Base-by-base conservation (phyloP, 2,888 invertebrate genomes). In the Digitonthophagus gazella region DNA sequence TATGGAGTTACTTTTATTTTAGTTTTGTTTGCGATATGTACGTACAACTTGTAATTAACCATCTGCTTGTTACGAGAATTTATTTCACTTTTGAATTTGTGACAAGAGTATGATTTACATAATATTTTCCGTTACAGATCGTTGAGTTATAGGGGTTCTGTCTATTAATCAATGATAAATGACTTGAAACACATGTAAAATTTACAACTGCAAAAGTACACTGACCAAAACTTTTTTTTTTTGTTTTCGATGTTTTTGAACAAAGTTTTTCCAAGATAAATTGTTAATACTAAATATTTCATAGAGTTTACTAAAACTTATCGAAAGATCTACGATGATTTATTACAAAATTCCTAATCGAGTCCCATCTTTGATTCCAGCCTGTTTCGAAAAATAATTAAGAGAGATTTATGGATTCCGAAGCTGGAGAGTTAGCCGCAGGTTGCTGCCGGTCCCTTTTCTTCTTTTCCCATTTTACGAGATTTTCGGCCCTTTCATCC, bases 331-430 rank as follows among this genome's bases (percentile, higher is more conserved):
- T 20, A 28, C 14, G 15, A 61, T 68, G 65, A 68, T 68, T 65
- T 68, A 68, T 68, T 65, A 55, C 6, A 61, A 61, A 16, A 18
- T 11, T 11, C 18, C 61, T 18, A 61, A 18, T 19, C 61, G 4
- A 19, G 18, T 2, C 61, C 18, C 16, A 61, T 44, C 64, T 67
- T 67, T 67, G 63, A 63, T 56, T 58, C 54, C 56, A 14, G 18
- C 8, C n/a, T 66, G 16, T 56, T 67, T 67, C 19, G 64, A 65
- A 68, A 68, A 58, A 65, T 68, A 68, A 68, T 68, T 68, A 68
- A 65, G 8, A 58, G 58, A 68, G 68, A 68, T 68, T 68, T 68
- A 68, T 68, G 68, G 55, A 65, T n/a, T 15, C 58, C 22, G 61
- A 58, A 63, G 55, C 61, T 18, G 14, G 15, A 19, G 18, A 61